A percentile compares a stretch with the other conserved stretches of the same genome.
These are phyloP conservation scores for Morpho helenor DNA, from an alignment of 2,888 invertebrate genomes.

Conservation along the genomic window DNA sequence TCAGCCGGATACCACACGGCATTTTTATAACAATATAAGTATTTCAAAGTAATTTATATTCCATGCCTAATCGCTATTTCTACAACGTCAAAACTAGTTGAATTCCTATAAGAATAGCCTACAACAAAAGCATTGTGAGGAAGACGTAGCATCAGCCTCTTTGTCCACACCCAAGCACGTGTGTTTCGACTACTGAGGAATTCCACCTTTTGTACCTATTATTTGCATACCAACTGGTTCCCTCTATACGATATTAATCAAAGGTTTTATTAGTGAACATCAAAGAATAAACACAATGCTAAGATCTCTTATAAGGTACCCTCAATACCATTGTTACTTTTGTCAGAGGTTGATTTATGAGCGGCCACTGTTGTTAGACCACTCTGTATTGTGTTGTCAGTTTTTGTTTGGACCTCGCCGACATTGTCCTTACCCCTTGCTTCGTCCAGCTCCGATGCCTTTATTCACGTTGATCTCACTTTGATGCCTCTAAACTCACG, in stretches of 20 bases:
- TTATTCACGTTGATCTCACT: constrained; percentile 73
- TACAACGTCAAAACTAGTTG: constrained; percentile 15
- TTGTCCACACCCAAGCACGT: constrained; percentile 68
- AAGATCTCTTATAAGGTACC: constrained; percentile 79
- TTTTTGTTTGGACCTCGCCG: constrained; percentile 75
- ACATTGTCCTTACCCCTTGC: constrained; percentile 73
- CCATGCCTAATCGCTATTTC: too few species aligned
- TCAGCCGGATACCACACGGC: too few species aligned
- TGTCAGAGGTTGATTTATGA: constrained; percentile 78
- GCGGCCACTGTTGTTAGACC: constrained; percentile 77
- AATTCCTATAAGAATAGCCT: constrained; percentile 46
- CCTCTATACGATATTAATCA: constrained; percentile 78
- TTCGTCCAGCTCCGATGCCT: constrained; percentile 64
- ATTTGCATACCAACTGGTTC: constrained; percentile 78
- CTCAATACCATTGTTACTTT: constrained; percentile 79
- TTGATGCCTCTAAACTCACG: constrained; percentile 65
- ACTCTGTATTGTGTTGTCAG: constrained; percentile 75
- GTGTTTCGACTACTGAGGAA: constrained; percentile 67
- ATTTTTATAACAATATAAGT: too few species aligned
- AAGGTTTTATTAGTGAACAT: constrained; percentile 80
- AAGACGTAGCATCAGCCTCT: constrained; percentile 66
- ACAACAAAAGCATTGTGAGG: constrained; percentile 60
- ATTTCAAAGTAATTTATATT: too few species aligned
- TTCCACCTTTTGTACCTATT: constrained; percentile 60
- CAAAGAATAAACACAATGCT: constrained; percentile 76